Percentiles rank a stretch among this genome's conserved stretches.
Conservation (phyloP, 1,140 invertebrate genomes). For the Drosophila tropicalis region DNA sequence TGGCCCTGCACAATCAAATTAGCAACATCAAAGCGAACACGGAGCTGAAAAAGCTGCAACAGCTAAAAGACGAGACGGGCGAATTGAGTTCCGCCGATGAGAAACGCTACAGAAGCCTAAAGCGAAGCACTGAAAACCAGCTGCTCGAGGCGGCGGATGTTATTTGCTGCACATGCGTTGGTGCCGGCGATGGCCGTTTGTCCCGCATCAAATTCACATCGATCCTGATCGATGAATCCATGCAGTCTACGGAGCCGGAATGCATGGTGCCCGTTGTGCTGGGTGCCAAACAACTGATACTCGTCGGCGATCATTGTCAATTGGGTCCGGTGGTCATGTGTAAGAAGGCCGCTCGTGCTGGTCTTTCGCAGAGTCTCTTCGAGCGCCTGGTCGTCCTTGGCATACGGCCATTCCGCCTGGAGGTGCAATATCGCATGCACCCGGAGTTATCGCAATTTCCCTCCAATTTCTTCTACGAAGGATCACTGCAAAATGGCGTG, state of each 20-base stretch:
- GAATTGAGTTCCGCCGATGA: constrained; percentile 97
- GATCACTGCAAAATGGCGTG: constrained; percentile 98
- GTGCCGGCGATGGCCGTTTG: constrained; percentile 97
- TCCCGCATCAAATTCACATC: constrained; percentile 97
- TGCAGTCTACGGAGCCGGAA: constrained; percentile 98
- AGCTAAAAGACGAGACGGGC: constrained; percentile 98
- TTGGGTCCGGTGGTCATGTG: constrained; percentile 99
- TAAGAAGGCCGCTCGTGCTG: constrained; percentile 98
- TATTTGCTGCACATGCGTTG: constrained; percentile 99
- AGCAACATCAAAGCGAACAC: constrained; percentile 95
- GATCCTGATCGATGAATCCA: constrained; percentile 98
- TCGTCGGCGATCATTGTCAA: constrained; percentile 99
- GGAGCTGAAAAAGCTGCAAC: constrained; percentile 97
- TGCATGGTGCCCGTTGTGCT: constrained; percentile 99
- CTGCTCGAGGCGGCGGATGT: constrained; percentile 98
- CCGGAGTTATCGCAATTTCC: constrained; percentile 98
- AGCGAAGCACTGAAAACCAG: constrained; percentile 96
- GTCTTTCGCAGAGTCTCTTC: constrained; percentile 98
- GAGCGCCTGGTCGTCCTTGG: constrained; percentile 98
- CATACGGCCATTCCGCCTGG: constrained; percentile 96
- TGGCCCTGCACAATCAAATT: constrained; percentile 99
- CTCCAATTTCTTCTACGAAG: constrained; percentile 99
- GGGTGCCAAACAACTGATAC: constrained; percentile 97
- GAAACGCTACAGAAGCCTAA: constrained; percentile 95
- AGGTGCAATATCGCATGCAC: constrained; percentile 99